Conservation (phyloP, 2,113 vertebrate species). For the Balaenoptera acutorostrata region DNA sequence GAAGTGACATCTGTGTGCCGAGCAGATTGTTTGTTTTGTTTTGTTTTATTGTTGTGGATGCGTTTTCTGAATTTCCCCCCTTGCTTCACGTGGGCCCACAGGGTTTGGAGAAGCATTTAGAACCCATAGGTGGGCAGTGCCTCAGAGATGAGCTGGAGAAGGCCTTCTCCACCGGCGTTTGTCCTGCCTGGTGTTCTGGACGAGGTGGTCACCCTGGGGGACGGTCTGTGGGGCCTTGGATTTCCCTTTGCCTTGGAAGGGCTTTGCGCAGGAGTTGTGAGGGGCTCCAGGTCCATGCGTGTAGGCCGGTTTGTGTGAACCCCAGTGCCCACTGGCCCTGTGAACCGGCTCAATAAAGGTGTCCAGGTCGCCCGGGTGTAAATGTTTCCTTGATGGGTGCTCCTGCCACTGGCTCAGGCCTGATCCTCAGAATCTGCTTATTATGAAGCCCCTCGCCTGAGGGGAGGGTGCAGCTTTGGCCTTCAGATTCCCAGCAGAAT, state of each 20-base stretch:
- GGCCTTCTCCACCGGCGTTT: accelerated
- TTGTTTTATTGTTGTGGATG: too few species aligned
- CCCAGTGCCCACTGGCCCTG: not conserved
- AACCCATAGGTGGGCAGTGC: accelerated
- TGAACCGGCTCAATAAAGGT: not conserved
- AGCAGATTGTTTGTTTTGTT: not conserved
- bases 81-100: accelerated
- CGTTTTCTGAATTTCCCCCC: not conserved
- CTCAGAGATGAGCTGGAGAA: too few species aligned
- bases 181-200: not conserved
- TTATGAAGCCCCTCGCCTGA: accelerated
- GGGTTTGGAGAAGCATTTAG: not conserved
- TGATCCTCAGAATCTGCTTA: not conserved
- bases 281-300: not conserved
- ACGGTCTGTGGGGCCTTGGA: not conserved
- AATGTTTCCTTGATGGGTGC: not conserved
- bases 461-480: not conserved
- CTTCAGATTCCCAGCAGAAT: not conserved
- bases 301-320: not conserved
- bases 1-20: accelerated
- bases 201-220: accelerated
- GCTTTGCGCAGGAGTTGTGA: not conserved
- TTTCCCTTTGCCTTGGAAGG: not conserved
- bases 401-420: not conserved
- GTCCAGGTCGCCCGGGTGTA: not conserved